Evolutionary conservation across 2,797 vertebrate genomes (phyloP), one percentile per base, ranked within the genome.

Genomic region (Melopsittacus undulatus): DNA sequence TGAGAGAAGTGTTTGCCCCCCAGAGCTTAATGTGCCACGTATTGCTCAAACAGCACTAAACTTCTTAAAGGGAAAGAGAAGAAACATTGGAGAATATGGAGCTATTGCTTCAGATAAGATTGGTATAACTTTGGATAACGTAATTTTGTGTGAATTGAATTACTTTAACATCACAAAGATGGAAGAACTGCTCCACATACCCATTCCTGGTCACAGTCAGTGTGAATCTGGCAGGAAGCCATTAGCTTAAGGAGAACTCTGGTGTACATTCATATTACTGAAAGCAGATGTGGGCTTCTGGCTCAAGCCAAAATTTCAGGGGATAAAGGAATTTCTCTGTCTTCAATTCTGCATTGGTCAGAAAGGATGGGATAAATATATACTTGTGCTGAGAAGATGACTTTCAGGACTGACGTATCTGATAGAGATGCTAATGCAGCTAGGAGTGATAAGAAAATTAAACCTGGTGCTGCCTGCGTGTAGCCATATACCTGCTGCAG

Each of bases 231-330:
- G 82, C 63, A 24, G 4, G 52, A 64, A 82, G 82, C 78, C 87
- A 34, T 32, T 19, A 89, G 87, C 83, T 89, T 0, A 1, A 32
- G 84, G 56, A 32, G 12, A 84, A 7, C 51, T 93, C 87, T 67
- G 66, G 6, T 64, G 4, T 24, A 18, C 29, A 38, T 83, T 82
- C 48, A 1, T 32, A 7, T 92, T 70, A 63, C 75, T 79, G 18
- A 57, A 79, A 91, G 74, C 87, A 94, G 87, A 85, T 87, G 82
- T 77, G 83, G 69, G 57, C 73, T 78, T 30, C 26, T n/a, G 30
- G 66, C 79, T 77, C 66, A 27, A 76, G 91, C 74, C 83, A 84
- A 18, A 63, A 69, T 29, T 83, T 52, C 5, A 5, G 57, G 72
- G 19, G 7, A 21, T 19, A 20, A 74, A 80, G 61, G 24, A 38